Percentiles rank a stretch among this genome's conserved stretches.
Evolutionary conservation across 1,140 invertebrate genomes (phyloP).

Genomic region (Chionoecetes opilio): DNA sequence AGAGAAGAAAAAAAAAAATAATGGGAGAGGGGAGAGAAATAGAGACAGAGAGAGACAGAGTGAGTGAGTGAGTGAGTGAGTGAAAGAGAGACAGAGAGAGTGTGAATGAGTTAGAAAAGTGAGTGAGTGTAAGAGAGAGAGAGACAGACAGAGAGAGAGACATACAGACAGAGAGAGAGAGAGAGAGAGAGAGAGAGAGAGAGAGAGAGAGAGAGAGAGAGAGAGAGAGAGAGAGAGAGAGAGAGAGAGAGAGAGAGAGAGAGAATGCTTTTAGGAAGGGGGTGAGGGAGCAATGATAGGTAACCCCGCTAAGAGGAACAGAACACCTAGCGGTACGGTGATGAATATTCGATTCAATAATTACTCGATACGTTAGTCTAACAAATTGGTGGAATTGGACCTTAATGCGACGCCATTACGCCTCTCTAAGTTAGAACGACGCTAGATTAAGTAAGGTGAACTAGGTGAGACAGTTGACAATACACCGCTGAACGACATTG

Average conservation of each 20-base stretch:
- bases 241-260: constrained; percentile 49
- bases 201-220: neutral
- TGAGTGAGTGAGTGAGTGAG: neutral
- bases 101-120: no score
- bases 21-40: constrained; percentile 9
- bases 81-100: neutral
- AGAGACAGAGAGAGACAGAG: constrained; percentile 6
- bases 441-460: constrained; percentile 62
- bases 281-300: no score
- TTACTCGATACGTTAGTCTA: constrained; percentile 47
- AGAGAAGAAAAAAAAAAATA: no score
- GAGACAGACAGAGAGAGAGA: no score
- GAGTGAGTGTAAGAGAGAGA: no score
- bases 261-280: constrained; percentile 32
- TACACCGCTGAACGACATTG: neutral
- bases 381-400: constrained; percentile 59
- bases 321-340: neutral
- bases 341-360: constrained; percentile 67
- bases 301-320: neutral
- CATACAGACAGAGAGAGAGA: no score
- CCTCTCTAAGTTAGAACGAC: constrained; percentile 46
- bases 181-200: no score
- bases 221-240: neutral
- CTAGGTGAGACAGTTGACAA: neutral
- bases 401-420: constrained; percentile 59